Percentiles rank a stretch among this genome's conserved stretches.
These are phyloP conservation scores for Drosophila helvetica DNA, from an alignment of 2,888 invertebrate species.

Conservation along the genomic window DNA sequence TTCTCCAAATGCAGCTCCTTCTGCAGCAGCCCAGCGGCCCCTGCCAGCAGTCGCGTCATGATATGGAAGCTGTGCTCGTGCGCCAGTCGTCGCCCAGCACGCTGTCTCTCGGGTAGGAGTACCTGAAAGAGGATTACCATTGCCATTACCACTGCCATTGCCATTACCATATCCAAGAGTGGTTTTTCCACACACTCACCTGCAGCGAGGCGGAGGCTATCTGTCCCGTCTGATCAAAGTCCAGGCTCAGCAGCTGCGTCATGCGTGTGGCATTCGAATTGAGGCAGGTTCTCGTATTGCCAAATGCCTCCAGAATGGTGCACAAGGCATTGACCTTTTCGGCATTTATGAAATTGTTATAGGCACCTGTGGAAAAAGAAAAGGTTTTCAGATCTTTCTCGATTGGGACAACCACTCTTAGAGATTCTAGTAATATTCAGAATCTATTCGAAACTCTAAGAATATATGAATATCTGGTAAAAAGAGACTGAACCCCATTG, in stretches of 20 bases:
- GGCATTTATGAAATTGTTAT: constrained; percentile 90
- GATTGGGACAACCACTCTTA: no score
- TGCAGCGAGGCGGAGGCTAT: constrained; percentile 96
- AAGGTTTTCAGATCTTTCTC: no score
- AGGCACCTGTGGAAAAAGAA: constrained; percentile 81
- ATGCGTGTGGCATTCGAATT: constrained; percentile 95
- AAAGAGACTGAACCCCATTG: no score
- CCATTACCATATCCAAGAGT: background rate
- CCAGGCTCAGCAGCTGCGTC: constrained; percentile 95
- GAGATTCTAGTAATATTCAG: background rate
- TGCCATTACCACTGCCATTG: background rate
- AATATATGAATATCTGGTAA: background rate
- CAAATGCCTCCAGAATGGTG: constrained; percentile 94
- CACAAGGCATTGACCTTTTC: constrained; percentile 94
- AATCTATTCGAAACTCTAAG: background rate
- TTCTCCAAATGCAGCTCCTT: constrained; percentile 93
- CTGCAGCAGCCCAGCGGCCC: constrained; percentile 91
- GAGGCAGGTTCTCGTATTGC: constrained; percentile 93
- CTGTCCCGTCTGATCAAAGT: constrained; percentile 96
- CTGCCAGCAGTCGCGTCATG: constrained; percentile 86
- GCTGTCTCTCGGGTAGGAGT: constrained; percentile 91
- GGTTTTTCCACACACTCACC: constrained; percentile 81
- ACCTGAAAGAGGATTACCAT: constrained; percentile 86
- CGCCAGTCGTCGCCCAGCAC: constrained; percentile 87
- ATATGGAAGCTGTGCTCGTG: constrained; percentile 86